phyloP scores from a whole-genome alignment of 1,140 invertebrate species.

The Galendromus occidentalis region DNA sequence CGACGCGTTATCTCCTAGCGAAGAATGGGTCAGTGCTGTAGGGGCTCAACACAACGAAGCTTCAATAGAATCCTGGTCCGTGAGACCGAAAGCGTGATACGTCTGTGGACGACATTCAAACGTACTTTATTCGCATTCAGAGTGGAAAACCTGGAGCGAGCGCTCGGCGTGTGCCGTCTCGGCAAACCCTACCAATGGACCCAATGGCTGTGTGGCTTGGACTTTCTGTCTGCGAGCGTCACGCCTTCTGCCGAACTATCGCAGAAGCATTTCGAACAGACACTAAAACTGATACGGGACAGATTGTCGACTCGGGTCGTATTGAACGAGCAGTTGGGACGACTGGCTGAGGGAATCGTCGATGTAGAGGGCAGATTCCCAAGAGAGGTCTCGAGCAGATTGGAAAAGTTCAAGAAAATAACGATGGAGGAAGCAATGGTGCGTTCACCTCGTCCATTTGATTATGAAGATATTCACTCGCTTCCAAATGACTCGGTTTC shows the following conservation, averaged over 20 bases:
- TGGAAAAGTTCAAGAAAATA: background rate
- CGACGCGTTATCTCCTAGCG: background rate
- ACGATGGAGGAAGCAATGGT: background rate
- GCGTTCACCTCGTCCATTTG: too few relatives aligned
- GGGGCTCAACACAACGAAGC: too few relatives aligned
- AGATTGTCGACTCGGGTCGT: background rate
- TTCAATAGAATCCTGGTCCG: too few relatives aligned
- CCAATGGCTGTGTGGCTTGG: background rate
- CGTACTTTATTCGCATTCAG: background rate
- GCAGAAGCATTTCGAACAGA: background rate
- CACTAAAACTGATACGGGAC: background rate
- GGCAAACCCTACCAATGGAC: slow-evolving; percentile 3
- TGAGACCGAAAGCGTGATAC: too few relatives aligned
- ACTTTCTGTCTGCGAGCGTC: background rate
- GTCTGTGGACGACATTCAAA: background rate
- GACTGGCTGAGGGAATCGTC: background rate
- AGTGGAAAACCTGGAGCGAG: background rate
- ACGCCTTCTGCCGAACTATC: background rate
- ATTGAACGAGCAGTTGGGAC: background rate
- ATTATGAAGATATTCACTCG: too few relatives aligned
- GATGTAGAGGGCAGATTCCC: background rate
- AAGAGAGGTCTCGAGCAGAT: background rate
- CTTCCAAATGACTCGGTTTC: too few relatives aligned
- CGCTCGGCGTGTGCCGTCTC: background rate
- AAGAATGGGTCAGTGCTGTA: background rate